Conservation (phyloP, 2,113 vertebrate species). For the Apus apus region DNA sequence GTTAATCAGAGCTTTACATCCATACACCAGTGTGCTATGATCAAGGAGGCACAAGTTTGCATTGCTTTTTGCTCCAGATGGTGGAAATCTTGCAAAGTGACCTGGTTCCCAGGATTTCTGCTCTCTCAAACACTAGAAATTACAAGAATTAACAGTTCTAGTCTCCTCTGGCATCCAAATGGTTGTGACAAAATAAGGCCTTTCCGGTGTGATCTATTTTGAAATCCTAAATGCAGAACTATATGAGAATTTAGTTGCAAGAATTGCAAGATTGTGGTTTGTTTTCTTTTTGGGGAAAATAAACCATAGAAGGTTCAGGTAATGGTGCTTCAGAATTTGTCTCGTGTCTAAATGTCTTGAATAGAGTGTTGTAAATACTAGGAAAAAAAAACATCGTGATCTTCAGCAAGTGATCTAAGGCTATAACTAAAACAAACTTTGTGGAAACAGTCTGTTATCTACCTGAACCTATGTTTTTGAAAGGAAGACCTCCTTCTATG, state of each 20-base stretch:
- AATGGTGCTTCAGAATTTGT: not conserved
- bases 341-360: not conserved
- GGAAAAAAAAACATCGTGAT: not conserved
- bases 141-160: not conserved
- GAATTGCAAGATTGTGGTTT: not conserved
- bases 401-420: not conserved
- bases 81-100: not conserved
- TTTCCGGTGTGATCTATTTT: not conserved
- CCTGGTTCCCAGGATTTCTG: not conserved
- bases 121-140: not conserved
- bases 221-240: not conserved
- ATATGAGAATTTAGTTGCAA: not conserved
- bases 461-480: constrained; percentile 21
- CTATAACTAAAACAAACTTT: not conserved
- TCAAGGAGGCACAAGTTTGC: not conserved
- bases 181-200: not conserved
- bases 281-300: not conserved
- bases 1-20: not conserved
- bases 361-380: not conserved
- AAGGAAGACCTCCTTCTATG: constrained; percentile 26
- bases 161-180: not conserved
- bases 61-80: not conserved
- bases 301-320: not conserved
- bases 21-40: not conserved
- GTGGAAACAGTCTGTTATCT: constrained; percentile 14